Percentiles rank a stretch among this genome's conserved stretches.
Conservation (phyloP, 2,797 vertebrate genomes). For the Momotus momota region DNA sequence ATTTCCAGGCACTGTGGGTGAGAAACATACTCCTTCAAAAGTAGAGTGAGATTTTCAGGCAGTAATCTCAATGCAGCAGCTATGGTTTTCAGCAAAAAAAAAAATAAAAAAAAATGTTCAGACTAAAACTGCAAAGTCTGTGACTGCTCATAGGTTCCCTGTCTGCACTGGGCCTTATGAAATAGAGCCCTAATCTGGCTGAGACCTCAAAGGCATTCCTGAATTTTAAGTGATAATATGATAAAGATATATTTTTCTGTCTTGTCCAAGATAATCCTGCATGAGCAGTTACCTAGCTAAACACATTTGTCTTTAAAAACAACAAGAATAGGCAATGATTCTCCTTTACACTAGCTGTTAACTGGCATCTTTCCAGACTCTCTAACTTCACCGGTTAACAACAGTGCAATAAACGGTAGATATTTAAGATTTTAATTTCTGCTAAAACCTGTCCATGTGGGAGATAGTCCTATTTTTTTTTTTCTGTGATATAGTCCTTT, state of each 20-base stretch:
- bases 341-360: background rate
- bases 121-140: slow-evolving; percentile 18
- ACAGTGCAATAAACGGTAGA: slow-evolving; percentile 26
- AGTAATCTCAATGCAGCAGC: slow-evolving; percentile 9
- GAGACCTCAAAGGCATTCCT: background rate
- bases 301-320: background rate
- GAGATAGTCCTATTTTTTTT: slow-evolving; percentile 6
- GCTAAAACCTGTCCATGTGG: background rate
- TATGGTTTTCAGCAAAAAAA: background rate
- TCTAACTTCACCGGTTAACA: background rate
- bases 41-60: slow-evolving; percentile 64
- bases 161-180: background rate
- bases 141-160: slow-evolving; percentile 26
- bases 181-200: background rate
- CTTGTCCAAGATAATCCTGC: background rate
- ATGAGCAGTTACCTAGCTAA: background rate
- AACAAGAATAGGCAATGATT: background rate
- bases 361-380: slow-evolving; percentile 4
- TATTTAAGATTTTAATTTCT: slow-evolving; percentile 60
- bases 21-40: slow-evolving; percentile 65
- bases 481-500: slow-evolving; percentile 10
- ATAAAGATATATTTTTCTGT: slow-evolving; percentile 3
- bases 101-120: background rate
- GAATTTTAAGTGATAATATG: background rate
- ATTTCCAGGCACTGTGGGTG: slow-evolving; percentile 62